phyloP scores from a whole-genome alignment of 2,113 vertebrate species.

The Callospermophilus lateralis region DNA sequence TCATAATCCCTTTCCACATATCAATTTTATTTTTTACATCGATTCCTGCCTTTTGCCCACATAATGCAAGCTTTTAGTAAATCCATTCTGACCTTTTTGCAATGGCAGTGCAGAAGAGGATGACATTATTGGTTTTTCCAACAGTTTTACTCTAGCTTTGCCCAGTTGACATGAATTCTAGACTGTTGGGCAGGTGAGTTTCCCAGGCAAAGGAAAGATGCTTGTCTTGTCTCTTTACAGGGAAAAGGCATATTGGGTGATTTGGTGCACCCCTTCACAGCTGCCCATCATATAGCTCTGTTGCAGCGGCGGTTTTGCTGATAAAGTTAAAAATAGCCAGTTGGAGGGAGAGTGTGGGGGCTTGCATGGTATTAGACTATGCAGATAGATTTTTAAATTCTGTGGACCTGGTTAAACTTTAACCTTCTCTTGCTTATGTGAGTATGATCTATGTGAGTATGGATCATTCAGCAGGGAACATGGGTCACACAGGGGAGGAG shows the following conservation, averaged over 20 bases:
- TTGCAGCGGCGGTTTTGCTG: background rate
- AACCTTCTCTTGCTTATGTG: background rate
- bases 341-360: background rate
- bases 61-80: conserved; percentile 9
- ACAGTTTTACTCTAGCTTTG: background rate
- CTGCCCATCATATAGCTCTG: background rate
- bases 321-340: conserved; percentile 67
- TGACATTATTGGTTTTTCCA: background rate
- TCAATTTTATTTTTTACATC: conserved; percentile 23
- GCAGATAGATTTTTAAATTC: conserved; percentile 10
- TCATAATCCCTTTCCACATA: conserved; percentile 45
- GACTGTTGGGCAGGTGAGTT: background rate
- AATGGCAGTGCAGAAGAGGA: background rate
- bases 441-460: background rate
- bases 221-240: conserved; percentile 1
- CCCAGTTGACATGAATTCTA: background rate
- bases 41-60: conserved; percentile 24
- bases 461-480: background rate
- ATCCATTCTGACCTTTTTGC: conserved; percentile 10
- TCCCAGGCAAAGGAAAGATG: background rate
- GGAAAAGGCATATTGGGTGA: background rate
- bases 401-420: background rate
- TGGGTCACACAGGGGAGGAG: background rate
- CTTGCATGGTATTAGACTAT: background rate
- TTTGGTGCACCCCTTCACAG: background rate